Evolutionary conservation across 2,797 vertebrate genomes (phyloP).

Genomic region (Leptodactylus fallax): DNA sequence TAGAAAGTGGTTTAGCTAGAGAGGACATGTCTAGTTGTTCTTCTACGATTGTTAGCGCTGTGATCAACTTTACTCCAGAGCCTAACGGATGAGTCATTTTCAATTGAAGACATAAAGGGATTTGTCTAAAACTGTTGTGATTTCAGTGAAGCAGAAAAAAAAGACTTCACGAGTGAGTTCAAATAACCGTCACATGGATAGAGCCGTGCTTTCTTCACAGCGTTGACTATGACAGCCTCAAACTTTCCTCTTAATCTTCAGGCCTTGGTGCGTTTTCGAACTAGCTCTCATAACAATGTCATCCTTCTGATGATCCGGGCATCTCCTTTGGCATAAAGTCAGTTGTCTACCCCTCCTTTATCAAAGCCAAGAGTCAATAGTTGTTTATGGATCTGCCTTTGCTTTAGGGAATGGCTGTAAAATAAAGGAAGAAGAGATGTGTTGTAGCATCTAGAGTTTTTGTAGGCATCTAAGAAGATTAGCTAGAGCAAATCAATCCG

Average conservation of each 20-base stretch:
- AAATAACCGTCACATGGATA: conserved; percentile 30
- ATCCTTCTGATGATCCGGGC: conserved; percentile 49
- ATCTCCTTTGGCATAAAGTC: conserved; percentile 59
- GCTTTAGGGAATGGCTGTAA: conserved; percentile 15
- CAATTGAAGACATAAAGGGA: conserved; percentile 68
- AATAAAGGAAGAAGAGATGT: neutral
- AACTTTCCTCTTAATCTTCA: conserved; percentile 37
- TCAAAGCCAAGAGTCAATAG: conserved; percentile 54
- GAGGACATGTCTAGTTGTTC: conserved; percentile 63
- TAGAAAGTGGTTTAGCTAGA: conserved; percentile 27
- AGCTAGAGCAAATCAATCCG: conserved; percentile 23
- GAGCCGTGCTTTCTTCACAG: conserved; percentile 39
- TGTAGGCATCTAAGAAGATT: conserved; percentile 16
- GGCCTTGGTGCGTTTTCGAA: conserved; percentile 39
- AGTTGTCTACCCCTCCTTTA: conserved; percentile 62
- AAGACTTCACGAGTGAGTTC: conserved; percentile 58
- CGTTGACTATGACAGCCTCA: conserved; percentile 25
- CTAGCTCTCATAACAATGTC: conserved; percentile 14
- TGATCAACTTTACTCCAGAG: conserved; percentile 67
- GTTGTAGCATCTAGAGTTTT: neutral
- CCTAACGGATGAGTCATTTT: conserved; percentile 69
- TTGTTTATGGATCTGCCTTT: conserved; percentile 32
- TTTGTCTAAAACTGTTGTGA: conserved; percentile 71
- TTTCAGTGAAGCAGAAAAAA: conserved; percentile 68
- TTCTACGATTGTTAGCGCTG: conserved; percentile 66